phyloP scores from a whole-genome alignment of 2,888 invertebrate species.

The Hypolimnas misippus region DNA sequence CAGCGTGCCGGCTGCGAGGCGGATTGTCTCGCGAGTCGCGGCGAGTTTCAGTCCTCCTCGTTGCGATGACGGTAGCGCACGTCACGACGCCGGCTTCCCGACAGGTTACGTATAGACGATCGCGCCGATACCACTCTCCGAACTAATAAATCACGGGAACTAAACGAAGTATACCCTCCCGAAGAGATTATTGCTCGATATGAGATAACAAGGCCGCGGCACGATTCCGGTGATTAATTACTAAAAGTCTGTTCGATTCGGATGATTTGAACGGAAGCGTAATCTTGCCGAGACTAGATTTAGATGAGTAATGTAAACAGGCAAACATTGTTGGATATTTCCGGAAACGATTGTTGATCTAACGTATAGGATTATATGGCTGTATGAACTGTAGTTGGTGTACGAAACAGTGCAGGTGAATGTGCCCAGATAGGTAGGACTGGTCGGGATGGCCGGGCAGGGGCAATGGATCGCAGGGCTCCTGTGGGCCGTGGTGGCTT shows the following conservation, averaged over 20 bases:
- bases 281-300: constrained; percentile 64
- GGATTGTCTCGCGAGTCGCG: constrained; percentile 45
- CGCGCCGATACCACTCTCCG: constrained; percentile 68
- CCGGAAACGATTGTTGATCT: constrained; percentile 68
- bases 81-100: constrained; percentile 59
- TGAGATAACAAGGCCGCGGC: constrained; percentile 70
- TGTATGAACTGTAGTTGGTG: constrained; percentile 50
- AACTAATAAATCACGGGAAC: constrained; percentile 75
- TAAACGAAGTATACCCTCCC: constrained; percentile 70
- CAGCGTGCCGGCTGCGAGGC: constrained; percentile 61
- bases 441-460: constrained; percentile 60
- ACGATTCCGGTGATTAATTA: constrained; percentile 70
- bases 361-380: constrained; percentile 52
- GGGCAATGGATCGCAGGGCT: constrained; percentile 64
- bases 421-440: constrained; percentile 56
- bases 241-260: constrained; percentile 63
- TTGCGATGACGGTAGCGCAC: constrained; percentile 74
- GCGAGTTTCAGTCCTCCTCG: constrained; percentile 67
- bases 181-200: constrained; percentile 75
- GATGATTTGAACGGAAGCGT: constrained; percentile 63
- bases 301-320: constrained; percentile 72
- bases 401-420: constrained; percentile 57
- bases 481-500: constrained; percentile 68
- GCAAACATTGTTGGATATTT: constrained; percentile 73
- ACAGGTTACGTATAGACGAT: constrained; percentile 65